phyloP scores from a whole-genome alignment of 2,888 invertebrate species.

The Rhagophthalmus giganteus region DNA sequence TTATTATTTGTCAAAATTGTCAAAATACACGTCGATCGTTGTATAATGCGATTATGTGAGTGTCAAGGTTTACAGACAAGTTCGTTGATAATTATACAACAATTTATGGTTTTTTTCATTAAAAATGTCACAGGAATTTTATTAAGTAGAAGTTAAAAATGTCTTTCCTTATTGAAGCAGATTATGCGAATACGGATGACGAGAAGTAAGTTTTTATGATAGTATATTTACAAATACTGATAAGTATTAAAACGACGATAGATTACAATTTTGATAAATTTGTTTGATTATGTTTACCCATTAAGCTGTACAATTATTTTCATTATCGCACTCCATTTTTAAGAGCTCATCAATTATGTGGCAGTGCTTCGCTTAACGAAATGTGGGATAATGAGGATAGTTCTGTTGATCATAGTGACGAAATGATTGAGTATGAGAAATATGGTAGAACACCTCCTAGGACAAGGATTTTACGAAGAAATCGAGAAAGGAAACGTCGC shows the following conservation, averaged over 20 bases:
- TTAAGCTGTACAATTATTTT: slow-evolving; percentile 9
- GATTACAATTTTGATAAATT: slow-evolving; percentile 6
- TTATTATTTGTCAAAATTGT: neutral
- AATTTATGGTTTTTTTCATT: neutral
- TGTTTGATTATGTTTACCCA: slow-evolving; percentile 4
- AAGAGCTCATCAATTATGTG: slow-evolving; percentile 22
- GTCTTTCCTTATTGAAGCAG: slow-evolving; percentile 8
- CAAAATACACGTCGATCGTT: neutral
- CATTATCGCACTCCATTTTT: slow-evolving; percentile 23
- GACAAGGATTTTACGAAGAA: slow-evolving; percentile 64
- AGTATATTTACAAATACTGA: slow-evolving; percentile 3
- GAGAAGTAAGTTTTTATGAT: slow-evolving; percentile 20
- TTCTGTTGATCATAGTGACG: slow-evolving; percentile 28
- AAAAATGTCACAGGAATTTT: neutral
- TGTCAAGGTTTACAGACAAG: neutral
- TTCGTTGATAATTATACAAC: neutral
- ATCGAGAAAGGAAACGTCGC: slow-evolving; percentile 58
- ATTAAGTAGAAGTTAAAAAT: slow-evolving; percentile 5
- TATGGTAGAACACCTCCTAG: slow-evolving; percentile 80
- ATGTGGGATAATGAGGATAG: slow-evolving; percentile 25
- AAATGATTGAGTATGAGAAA: slow-evolving; percentile 61
- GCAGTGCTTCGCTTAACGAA: slow-evolving; percentile 19
- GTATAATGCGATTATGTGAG: neutral
- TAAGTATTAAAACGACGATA: slow-evolving; percentile 1
- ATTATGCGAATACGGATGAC: slow-evolving; percentile 15